Evolutionary conservation across 2,113 vertebrate species (phyloP), one percentile per base, ranked within the genome.

Genomic region (Dolichallabes microphthalmus): DNA sequence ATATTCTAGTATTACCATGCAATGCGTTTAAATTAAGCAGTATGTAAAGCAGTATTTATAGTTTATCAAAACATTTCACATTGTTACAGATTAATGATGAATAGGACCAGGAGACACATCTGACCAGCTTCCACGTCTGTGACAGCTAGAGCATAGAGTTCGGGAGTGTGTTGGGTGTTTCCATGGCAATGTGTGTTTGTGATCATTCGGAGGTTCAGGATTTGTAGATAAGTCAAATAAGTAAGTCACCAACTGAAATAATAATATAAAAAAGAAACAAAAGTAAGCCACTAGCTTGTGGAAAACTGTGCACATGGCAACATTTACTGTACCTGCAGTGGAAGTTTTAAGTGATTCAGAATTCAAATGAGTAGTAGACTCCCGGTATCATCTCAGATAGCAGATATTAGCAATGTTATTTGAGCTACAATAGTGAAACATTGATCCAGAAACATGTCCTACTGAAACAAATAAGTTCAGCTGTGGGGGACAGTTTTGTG

Each of bases 381-480:
- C 19, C 32, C 55, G 32, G 19, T 79, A 4, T 60, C 55, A 60
- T 55, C 22, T 60, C 76, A 79, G 57, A 60, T 60, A 79, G 57
- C 76, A 79, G 76, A 39, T 58, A 20, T 58, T 35, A 79, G 55
- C 57, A 39, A 35, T 79, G 76, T 39, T 35, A 55, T 60, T 60
- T 79, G 30, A 79, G 57, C 57, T 60, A 60, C 30, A 60, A 9
- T 79, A 60, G 55, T 20, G 53, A 77, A 55, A 77, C 12, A 60
- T 60, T 60, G 55, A 25, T 79, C 55, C 30, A 60, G 57, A 60
- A 60, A 60, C 57, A 78, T 78, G 76, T 79, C 76, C 30, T 78
- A 27, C 60, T 78, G 30, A 85, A 78, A 77, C 25, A 58, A 60
- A 79, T 39, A 35, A 35, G 19, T 60, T 66, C n/a, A 84, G 19